These are phyloP conservation scores for Manis crassicaudata DNA, from an alignment of 2,797 vertebrate genomes.

Conservation along the genomic window DNA sequence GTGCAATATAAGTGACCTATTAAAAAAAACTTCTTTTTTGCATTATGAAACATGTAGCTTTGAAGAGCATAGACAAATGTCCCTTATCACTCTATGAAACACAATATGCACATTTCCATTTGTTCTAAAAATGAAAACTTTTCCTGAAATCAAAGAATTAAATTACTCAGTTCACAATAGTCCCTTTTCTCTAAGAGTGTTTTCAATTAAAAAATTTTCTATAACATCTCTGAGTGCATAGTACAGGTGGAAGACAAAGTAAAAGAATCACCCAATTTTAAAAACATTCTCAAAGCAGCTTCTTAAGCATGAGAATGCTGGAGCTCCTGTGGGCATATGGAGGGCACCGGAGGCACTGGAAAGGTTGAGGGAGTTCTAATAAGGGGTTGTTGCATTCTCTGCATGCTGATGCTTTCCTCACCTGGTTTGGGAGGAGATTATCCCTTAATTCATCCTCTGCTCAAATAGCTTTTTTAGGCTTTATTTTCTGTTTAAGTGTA, in stretches of 20 bases:
- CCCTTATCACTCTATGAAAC: conserved; percentile 8
- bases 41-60: conserved; percentile 44
- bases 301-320: not conserved
- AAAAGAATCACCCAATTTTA: conserved; percentile 17
- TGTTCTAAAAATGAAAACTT: conserved; percentile 56
- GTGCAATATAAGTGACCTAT: not conserved
- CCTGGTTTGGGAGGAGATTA: conserved; percentile 6
- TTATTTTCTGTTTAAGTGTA: conserved; percentile 37
- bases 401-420: not conserved
- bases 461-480: conserved; percentile 11
- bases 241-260: not conserved
- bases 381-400: not conserved
- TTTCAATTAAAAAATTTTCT: conserved; percentile 55
- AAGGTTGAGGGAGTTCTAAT: conserved; percentile 34
- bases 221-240: not conserved
- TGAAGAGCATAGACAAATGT: conserved; percentile 28
- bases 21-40: not conserved
- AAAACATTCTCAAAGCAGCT: not conserved
- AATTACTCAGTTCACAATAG: conserved; percentile 45
- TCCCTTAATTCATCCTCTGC: conserved; percentile 13
- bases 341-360: not conserved
- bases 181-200: conserved; percentile 35
- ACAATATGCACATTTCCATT: conserved; percentile 26
- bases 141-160: conserved; percentile 56
- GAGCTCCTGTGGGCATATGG: not conserved